Evolutionary conservation across 2,113 vertebrate species (phyloP).

Genomic region (Edolisoma coerulescens): DNA sequence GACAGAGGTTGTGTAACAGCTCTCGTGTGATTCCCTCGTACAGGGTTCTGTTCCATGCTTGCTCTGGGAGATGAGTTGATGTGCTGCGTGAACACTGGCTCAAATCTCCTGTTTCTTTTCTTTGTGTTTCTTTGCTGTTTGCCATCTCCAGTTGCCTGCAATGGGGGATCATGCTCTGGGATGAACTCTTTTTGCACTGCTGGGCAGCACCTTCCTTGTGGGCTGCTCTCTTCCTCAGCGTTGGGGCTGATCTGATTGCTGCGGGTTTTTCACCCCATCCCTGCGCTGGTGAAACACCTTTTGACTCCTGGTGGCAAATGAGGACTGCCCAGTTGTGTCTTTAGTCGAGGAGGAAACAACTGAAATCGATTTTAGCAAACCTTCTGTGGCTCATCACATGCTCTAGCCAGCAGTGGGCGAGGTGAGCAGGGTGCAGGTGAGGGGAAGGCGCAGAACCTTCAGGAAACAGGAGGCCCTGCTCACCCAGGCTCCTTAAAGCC

Average conservation of each 20-base stretch:
- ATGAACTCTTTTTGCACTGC: neutral
- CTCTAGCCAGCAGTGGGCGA: rapidly evolving
- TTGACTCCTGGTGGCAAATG: neutral
- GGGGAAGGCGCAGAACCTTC: rapidly evolving
- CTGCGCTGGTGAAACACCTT: rapidly evolving
- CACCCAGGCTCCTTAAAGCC: neutral
- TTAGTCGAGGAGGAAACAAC: rapidly evolving
- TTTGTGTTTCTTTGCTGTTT: neutral
- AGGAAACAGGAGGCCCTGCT: neutral
- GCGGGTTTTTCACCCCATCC: neutral
- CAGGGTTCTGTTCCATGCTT: neutral
- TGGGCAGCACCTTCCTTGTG: neutral
- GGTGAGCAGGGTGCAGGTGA: neutral
- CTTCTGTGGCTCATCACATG: neutral
- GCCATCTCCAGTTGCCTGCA: neutral
- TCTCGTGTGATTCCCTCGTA: neutral
- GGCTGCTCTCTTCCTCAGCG: neutral
- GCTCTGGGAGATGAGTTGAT: neutral
- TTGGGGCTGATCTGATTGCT: neutral
- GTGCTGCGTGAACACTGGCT: neutral
- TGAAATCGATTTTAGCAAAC: neutral
- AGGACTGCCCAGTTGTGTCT: neutral
- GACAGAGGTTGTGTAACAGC: rapidly evolving
- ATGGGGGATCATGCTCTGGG: neutral
- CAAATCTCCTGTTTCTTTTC: neutral